Percentiles rank a stretch among this genome's conserved stretches.
These are phyloP conservation scores for Drosophila kohkoa DNA, from an alignment of 1,140 invertebrate genomes.

Conservation along the genomic window DNA sequence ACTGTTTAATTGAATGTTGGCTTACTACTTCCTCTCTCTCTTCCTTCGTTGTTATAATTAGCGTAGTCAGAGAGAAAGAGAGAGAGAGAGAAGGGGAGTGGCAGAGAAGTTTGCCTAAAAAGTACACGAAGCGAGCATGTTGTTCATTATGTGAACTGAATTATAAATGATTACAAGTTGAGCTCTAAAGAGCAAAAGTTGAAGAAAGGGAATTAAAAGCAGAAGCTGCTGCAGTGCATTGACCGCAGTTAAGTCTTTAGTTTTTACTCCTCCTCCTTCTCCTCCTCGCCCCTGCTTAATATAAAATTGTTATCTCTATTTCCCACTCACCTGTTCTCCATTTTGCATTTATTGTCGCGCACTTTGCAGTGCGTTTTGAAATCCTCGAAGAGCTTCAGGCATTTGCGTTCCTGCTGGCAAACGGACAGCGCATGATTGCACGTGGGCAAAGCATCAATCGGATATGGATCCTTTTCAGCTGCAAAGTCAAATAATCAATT, in stretches of 20 bases:
- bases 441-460: slow-evolving; percentile 93
- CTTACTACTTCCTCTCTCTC: slow-evolving; percentile 7
- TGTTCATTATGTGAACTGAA: slow-evolving; percentile 48
- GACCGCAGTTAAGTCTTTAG: slow-evolving; percentile 11
- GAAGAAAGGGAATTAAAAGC: too few species aligned
- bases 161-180: slow-evolving; percentile 56
- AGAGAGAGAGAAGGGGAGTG: too few species aligned
- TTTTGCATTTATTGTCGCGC: slow-evolving; percentile 92
- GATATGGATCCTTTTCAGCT: slow-evolving; percentile 94
- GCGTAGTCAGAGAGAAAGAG: not conserved
- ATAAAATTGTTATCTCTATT: not conserved
- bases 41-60: slow-evolving; percentile 43
- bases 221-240: not conserved
- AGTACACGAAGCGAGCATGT: slow-evolving; percentile 16
- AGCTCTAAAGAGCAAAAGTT: not conserved
- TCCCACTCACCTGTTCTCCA: slow-evolving; percentile 92
- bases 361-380: slow-evolving; percentile 94
- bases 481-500: slow-evolving; percentile 40
- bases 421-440: slow-evolving; percentile 94
- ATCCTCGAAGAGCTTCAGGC: slow-evolving; percentile 91
- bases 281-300: not conserved
- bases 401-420: slow-evolving; percentile 91
- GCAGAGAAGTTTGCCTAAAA: slow-evolving; percentile 1
- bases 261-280: not conserved
- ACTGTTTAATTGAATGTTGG: slow-evolving; percentile 67